A percentile compares a stretch with the other conserved stretches of the same genome.
These are phyloP conservation scores for Calidris pugnax DNA, from an alignment of 2,113 vertebrate species.

Conservation along the genomic window DNA sequence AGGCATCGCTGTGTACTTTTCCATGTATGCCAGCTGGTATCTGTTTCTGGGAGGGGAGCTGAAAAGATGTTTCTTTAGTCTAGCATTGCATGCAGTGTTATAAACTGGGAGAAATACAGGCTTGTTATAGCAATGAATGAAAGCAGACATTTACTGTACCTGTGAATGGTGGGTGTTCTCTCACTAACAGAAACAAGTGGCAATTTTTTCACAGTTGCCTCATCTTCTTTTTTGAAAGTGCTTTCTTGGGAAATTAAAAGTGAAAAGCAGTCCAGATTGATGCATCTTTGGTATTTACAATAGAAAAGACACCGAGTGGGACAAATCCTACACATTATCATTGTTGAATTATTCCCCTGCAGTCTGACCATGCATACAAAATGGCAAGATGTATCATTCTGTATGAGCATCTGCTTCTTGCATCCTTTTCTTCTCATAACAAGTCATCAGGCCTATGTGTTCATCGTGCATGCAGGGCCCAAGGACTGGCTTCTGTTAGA, in stretches of 20 bases:
- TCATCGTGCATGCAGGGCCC: rapidly evolving
- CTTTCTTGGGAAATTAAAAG: conserved; percentile 23
- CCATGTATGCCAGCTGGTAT: neutral
- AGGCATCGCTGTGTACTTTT: neutral
- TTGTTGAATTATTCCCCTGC: neutral
- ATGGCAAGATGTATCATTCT: neutral
- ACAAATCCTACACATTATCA: neutral
- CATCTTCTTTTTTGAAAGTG: neutral
- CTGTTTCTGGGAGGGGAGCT: neutral
- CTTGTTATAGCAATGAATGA: neutral
- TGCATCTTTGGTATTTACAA: neutral
- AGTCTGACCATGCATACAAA: neutral
- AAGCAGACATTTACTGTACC: conserved; percentile 1
- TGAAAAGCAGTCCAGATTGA: neutral
- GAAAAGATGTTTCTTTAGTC: neutral
- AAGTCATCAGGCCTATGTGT: neutral
- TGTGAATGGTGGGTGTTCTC: conserved; percentile 4
- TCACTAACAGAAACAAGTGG: neutral
- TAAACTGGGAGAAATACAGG: neutral
- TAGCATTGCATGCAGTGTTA: neutral
- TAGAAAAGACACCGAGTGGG: neutral
- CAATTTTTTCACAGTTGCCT: neutral
- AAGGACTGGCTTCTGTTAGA: neutral
- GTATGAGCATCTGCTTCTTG: neutral
- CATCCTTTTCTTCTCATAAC: neutral